Percentiles rank a stretch among this genome's conserved stretches.
Conservation (phyloP, 1,140 invertebrate genomes). For the Trachymyrmex septentrionalis region DNA sequence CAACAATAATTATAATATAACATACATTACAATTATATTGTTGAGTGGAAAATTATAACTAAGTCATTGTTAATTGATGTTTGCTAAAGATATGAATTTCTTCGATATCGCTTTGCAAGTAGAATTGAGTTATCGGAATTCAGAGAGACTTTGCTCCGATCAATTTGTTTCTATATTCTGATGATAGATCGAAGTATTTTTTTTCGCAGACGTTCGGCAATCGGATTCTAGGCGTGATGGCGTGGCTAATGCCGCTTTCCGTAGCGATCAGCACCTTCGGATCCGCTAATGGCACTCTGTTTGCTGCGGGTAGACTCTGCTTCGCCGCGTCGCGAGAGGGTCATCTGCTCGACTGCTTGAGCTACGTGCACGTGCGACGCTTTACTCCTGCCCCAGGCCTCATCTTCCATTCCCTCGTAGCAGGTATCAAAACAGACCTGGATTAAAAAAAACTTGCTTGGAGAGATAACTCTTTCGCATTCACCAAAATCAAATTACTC, state of each 20-base stretch:
- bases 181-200: not conserved
- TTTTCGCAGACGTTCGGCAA: slow-evolving; percentile 92
- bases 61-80: too few relatives aligned
- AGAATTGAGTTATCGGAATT: not conserved
- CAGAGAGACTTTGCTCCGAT: not conserved
- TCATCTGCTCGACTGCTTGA: slow-evolving; percentile 96
- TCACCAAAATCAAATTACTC: not conserved
- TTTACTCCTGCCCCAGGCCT: slow-evolving; percentile 98
- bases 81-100: not conserved
- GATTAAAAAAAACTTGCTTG: not conserved
- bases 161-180: not conserved
- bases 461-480: not conserved
- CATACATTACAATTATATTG: too few relatives aligned
- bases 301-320: slow-evolving; percentile 96
- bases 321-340: slow-evolving; percentile 98
- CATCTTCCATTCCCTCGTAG: slow-evolving; percentile 92
- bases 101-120: not conserved
- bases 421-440: slow-evolving; percentile 86
- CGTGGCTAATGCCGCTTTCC: slow-evolving; percentile 97
- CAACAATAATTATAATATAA: too few relatives aligned
- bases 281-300: slow-evolving; percentile 98
- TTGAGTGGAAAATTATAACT: too few relatives aligned
- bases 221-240: slow-evolving; percentile 93
- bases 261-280: slow-evolving; percentile 99
- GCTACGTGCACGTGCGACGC: slow-evolving; percentile 96